Conservation (phyloP, 2,797 vertebrate species). For the Numenius phaeopus region DNA sequence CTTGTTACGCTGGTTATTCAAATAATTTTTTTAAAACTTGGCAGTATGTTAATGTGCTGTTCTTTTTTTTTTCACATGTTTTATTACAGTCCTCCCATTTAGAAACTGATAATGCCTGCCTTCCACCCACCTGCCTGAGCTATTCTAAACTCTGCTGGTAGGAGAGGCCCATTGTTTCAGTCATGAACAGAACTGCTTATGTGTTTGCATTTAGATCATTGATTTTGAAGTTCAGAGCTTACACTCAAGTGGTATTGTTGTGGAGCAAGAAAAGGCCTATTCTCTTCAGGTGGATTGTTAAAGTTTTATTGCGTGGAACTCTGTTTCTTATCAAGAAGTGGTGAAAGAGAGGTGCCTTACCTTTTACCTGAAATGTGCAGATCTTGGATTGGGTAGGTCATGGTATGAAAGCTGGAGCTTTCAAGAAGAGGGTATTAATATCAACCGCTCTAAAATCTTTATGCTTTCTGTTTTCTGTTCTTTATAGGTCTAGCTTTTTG, state of each 20-base stretch:
- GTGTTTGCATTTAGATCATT: not conserved
- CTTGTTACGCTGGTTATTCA: slow-evolving; percentile 42
- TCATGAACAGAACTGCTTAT: not conserved
- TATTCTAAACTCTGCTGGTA: not conserved
- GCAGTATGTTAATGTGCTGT: not conserved
- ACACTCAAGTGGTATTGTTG: not conserved
- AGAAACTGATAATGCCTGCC: slow-evolving; percentile 4
- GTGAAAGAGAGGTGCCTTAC: not conserved
- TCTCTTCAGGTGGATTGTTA: not conserved
- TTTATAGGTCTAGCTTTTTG: not conserved
- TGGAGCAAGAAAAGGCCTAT: not conserved
- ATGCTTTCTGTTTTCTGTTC: not conserved
- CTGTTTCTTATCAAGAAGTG: not conserved
- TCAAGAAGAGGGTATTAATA: not conserved
- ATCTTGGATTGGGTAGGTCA: not conserved
- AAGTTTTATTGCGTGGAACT: not conserved
- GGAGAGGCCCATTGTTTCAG: not conserved
- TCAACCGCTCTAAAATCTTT: not conserved
- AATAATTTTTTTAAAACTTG: slow-evolving; percentile 13
- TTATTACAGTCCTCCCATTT: not conserved
- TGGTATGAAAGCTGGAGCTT: not conserved
- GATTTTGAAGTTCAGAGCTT: not conserved
- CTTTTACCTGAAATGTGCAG: not conserved
- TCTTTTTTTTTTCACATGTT: not conserved
- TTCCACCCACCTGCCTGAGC: not conserved